These are phyloP conservation scores for Aldrovandia affinis DNA, from an alignment of 2,797 vertebrate species.

Conservation along the genomic window DNA sequence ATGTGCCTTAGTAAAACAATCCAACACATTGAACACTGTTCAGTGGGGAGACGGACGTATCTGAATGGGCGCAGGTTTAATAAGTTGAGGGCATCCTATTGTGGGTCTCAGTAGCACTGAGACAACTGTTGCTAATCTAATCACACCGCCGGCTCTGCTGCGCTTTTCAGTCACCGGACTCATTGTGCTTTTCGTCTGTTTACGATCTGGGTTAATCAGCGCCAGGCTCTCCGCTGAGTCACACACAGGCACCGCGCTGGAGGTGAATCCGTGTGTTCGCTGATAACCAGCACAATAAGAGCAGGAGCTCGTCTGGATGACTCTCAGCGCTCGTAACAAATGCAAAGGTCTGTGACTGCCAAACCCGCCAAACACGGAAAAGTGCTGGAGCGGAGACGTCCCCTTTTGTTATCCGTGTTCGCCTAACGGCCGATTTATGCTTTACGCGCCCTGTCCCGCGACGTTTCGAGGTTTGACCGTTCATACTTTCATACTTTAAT, in stretches of 20 bases:
- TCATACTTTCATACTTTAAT: too few species aligned
- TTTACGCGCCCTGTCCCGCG: too few species aligned
- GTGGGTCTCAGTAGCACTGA: conserved; percentile 2
- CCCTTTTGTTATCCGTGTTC: too few species aligned
- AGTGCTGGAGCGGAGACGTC: neutral
- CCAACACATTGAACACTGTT: neutral
- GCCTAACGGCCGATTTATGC: too few species aligned
- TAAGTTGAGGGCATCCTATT: conserved; percentile 8
- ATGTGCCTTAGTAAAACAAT: neutral
- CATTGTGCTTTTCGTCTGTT: conserved; percentile 20
- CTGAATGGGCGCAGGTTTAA: conserved; percentile 19
- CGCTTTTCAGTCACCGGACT: neutral
- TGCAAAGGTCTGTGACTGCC: neutral
- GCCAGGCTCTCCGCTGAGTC: conserved; percentile 28
- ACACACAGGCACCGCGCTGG: neutral
- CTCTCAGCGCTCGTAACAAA: neutral
- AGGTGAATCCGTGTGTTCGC: neutral
- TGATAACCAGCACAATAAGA: neutral
- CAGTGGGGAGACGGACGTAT: neutral
- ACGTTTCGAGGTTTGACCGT: too few species aligned
- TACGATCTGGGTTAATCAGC: conserved; percentile 42
- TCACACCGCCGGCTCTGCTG: neutral
- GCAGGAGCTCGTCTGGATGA: neutral
- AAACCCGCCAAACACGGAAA: neutral
- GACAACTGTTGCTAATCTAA: conserved; percentile 19